Base-by-base conservation (phyloP, 2,113 vertebrate genomes). In the Alectura lathami region DNA sequence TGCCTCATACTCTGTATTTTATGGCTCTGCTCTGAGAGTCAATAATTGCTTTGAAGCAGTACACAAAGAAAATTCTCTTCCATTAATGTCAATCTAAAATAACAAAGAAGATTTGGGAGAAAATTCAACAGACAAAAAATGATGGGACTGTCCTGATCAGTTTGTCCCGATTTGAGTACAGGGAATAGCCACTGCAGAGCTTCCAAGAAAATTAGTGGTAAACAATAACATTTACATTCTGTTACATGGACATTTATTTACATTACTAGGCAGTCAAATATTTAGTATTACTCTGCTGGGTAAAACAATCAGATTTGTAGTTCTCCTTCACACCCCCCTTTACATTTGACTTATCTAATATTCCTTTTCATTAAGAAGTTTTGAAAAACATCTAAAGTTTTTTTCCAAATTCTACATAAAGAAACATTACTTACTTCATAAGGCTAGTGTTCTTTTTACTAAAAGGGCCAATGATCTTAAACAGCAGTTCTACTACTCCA, bases 391-490 rank as follows among this genome's bases (percentile, higher is more conserved):
- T 11, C 29, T 36, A 47, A 29, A 13, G 3, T 43, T 93, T 78
- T 92, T 73, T 86, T 68, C 3, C 7, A 48, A 5, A 29, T 4
- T 50, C 5, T 50, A 40, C 18, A 91, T 93, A 45, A 95, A 82
- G 86, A 95, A 36, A 93, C 54, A 53, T 76, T 95, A 98, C 98
- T 98, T 98, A 99, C 99, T 99, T 99, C 96, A 98, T 98, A 94
- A 99, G 97, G 87, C 97, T 98, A 26, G 98, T 99, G 95, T 98
- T 99, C 98, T 98, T 99, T 97, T 99, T 99, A 98, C 97, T 99
- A 97, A 99, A 99, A 29, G 99, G 99, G 36, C 98, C 98, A 11
- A 99, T 97, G 84, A 99, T 98, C 97, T 99, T 99, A 97, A 99
- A 99, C 97, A 99, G 97, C 76, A 99, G 93, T 87, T 99, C 99